These are phyloP conservation scores for Theodoxus fluviatilis DNA, from an alignment of 2,888 invertebrate genomes.

Conservation along the genomic window DNA sequence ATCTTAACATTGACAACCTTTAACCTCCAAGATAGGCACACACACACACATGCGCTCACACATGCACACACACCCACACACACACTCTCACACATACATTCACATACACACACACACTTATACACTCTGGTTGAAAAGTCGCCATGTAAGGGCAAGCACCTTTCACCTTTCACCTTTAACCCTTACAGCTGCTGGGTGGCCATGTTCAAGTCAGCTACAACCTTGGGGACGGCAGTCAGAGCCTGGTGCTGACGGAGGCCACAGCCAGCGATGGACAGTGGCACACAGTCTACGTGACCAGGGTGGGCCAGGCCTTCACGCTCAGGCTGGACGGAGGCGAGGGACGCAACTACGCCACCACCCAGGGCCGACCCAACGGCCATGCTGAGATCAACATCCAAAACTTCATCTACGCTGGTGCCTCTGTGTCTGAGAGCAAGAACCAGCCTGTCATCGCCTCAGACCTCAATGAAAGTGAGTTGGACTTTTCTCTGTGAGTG, in stretches of 20 bases:
- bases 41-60: no score
- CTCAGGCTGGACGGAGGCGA: slow-evolving; percentile 94
- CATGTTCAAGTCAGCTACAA: slow-evolving; percentile 90
- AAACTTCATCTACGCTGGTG: slow-evolving; percentile 93
- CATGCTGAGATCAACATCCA: slow-evolving; percentile 39
- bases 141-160: neutral
- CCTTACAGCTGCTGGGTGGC: slow-evolving; percentile 89
- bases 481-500: neutral
- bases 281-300: slow-evolving; percentile 90
- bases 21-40: no score
- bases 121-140: neutral
- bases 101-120: no score
- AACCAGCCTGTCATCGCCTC: slow-evolving; percentile 11
- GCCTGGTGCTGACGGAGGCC: slow-evolving; percentile 78
- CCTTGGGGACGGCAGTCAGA: slow-evolving; percentile 82
- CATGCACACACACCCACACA: no score
- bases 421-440: slow-evolving; percentile 27
- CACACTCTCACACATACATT: no score
- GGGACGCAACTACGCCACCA: slow-evolving; percentile 69
- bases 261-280: slow-evolving; percentile 96
- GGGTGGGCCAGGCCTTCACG: slow-evolving; percentile 91
- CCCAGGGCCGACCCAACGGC: slow-evolving; percentile 67
- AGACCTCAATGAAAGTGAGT: slow-evolving; percentile 42
- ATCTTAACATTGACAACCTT: no score
- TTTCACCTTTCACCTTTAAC: no score